A percentile compares a stretch with the other conserved stretches of the same genome.
Evolutionary conservation across 2,797 vertebrate species (phyloP).

Genomic region (Numenius phaeopus): DNA sequence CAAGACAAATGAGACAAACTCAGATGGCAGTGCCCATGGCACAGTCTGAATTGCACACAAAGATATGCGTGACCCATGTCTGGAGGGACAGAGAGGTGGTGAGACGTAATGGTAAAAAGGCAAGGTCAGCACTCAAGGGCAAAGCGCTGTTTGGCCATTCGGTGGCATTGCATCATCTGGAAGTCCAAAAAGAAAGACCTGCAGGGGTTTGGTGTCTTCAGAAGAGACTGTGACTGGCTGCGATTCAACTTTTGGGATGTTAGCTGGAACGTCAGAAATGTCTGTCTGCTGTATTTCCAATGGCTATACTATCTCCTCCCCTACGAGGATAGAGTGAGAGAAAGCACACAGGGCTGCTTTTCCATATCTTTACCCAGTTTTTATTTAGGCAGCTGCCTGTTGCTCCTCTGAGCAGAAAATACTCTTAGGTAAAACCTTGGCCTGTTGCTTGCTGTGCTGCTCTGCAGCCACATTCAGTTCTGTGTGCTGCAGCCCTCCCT

Average conservation of each 20-base stretch:
- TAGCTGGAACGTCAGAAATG: neutral
- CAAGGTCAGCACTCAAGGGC: neutral
- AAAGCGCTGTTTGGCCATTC: accelerated
- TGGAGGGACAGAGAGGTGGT: neutral
- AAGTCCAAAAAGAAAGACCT: neutral
- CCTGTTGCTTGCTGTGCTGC: neutral
- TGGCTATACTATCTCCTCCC: neutral
- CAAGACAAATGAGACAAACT: neutral
- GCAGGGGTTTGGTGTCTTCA: neutral
- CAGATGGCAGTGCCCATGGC: neutral
- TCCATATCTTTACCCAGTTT: neutral
- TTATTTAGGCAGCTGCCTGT: neutral
- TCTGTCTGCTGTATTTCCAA: neutral
- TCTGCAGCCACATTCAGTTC: neutral
- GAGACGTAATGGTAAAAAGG: neutral
- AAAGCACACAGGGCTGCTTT: neutral
- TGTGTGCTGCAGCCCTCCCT: neutral
- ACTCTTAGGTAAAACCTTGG: neutral
- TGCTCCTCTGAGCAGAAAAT: neutral
- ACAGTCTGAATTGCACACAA: neutral
- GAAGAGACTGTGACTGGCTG: neutral
- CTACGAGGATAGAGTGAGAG: neutral
- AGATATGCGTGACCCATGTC: accelerated
- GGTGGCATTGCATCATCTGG: neutral
- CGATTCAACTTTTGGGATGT: neutral